Evolutionary conservation across 2,797 vertebrate species (phyloP), one percentile per base, ranked within the genome.

Genomic region (Mus minutoides): DNA sequence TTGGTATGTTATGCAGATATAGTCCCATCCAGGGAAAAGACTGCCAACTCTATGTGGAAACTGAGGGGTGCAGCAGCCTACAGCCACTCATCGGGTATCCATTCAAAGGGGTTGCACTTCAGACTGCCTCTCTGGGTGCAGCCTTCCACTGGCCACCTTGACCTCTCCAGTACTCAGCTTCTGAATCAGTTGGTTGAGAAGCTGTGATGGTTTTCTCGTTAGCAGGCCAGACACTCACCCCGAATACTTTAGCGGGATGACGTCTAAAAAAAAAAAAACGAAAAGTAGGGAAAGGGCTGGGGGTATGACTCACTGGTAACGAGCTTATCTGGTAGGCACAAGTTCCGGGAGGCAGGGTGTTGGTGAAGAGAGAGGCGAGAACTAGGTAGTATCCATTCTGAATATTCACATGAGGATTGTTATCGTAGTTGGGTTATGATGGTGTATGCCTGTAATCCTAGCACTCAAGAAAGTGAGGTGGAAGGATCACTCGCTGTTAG

Each of bases 151-250:
- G 22, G 19, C 64, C 21, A 52, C 6, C 31, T 52, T 77, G n/a
- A 75, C 84, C 19, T 85, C 43, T 87, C 56, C 83, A 37, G 37
- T 26, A 43, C 64, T 95, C 46, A 0, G 21, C 83, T 90, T 91
- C 60, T 52, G 52, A 3, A 21, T 19, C 17, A 19, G 60, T 13
- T 2, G 2, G 31, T 31, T 37, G 22, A 88, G 9, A 24, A 49
- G 16, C 46, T 3, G 1, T 21, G 49, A 12, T 46, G 1, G 62
- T 34, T 56, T 60, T 60, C 56, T 79, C 49, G 7, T 29, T 13
- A 6, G 58, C 46, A 54, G 69, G 19, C 22, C 26, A 73, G 43
- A 22, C 64, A 9, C 10, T 80, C 54, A 16, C 37, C 26, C 43
- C 52, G 43, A 31, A n/a, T n/a, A 78, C 49, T 43, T 34, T 34